phyloP scores from a whole-genome alignment of 2,888 invertebrate genomes.

The Lasiommata megera region DNA sequence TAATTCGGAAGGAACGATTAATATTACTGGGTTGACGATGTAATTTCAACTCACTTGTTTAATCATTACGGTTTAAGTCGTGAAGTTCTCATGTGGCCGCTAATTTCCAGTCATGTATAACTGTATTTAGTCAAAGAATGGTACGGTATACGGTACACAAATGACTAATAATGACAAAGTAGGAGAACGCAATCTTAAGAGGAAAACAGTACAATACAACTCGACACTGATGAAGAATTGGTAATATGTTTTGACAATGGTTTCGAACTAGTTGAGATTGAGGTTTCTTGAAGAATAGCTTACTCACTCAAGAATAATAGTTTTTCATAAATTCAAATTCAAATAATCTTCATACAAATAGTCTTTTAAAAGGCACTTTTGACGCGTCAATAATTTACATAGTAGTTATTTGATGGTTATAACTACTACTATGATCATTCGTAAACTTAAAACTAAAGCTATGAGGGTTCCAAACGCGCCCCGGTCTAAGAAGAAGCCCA shows the following conservation, averaged over 20 bases:
- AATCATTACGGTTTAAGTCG: background rate
- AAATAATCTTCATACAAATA: too few species aligned
- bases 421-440: too few species aligned
- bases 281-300: background rate
- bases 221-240: constrained; percentile 23
- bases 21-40: too few species aligned
- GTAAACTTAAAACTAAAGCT: too few species aligned
- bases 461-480: too few species aligned
- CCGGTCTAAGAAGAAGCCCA: too few species aligned
- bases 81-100: background rate
- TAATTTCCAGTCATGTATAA: background rate
- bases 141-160: constrained; percentile 5
- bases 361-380: too few species aligned
- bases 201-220: constrained; percentile 18
- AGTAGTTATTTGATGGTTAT: too few species aligned
- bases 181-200: constrained; percentile 13
- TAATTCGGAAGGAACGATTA: too few species aligned
- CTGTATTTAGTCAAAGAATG: constrained; percentile 10
- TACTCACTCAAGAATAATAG: too few species aligned
- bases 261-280: background rate
- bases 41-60: background rate
- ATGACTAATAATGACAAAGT: constrained; percentile 22
- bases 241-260: constrained; percentile 8
- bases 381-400: too few species aligned
- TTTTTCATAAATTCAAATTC: too few species aligned